These are phyloP conservation scores for Mirza zaza DNA, from an alignment of 2,113 vertebrate genomes.

Conservation along the genomic window DNA sequence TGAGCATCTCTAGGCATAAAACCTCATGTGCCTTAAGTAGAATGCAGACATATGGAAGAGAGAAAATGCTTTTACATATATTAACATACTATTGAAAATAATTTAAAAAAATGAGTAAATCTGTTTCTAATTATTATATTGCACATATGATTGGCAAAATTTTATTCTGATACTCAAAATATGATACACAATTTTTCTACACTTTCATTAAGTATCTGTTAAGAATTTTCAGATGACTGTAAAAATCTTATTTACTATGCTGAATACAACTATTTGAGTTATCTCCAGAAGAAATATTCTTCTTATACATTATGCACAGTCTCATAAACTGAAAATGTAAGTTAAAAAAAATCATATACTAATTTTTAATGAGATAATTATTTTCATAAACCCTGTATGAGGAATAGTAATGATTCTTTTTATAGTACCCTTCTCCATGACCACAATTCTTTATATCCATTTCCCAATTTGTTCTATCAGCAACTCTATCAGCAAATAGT, in stretches of 20 bases:
- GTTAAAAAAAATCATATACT: slow-evolving; percentile 13
- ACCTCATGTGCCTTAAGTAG: slow-evolving; percentile 94
- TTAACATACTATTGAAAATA: background rate
- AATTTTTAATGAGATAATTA: slow-evolving; percentile 28
- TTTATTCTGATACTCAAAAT: slow-evolving; percentile 1
- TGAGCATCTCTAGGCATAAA: slow-evolving; percentile 97
- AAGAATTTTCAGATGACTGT: slow-evolving; percentile 15
- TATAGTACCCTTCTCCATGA: background rate
- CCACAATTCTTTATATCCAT: background rate
- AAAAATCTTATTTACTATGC: slow-evolving; percentile 12
- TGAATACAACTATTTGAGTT: slow-evolving; percentile 9
- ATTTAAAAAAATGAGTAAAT: slow-evolving; percentile 16
- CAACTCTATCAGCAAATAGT: slow-evolving; percentile 12
- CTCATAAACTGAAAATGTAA: background rate
- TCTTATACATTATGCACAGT: background rate
- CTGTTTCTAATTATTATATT: background rate
- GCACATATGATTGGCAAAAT: background rate
- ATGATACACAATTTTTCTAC: background rate
- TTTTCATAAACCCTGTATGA: slow-evolving; percentile 9
- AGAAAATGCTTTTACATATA: slow-evolving; percentile 4
- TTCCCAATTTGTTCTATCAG: background rate
- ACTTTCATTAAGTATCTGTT: background rate
- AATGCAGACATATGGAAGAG: background rate
- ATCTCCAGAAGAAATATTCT: slow-evolving; percentile 20
- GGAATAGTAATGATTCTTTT: background rate